Evolutionary conservation across 1,140 invertebrate genomes (phyloP).

Genomic region (Conus ventricosus): DNA sequence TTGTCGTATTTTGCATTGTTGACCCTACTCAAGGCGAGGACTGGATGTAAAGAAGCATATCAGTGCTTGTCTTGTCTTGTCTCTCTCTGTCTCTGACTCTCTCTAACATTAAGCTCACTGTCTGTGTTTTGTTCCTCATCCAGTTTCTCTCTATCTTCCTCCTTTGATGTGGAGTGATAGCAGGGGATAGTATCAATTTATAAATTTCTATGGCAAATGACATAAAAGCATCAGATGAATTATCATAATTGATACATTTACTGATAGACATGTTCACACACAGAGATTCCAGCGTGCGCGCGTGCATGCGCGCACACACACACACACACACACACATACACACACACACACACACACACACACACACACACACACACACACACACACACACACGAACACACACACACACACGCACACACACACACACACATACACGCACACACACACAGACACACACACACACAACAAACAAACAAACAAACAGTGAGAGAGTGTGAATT

Average conservation of each 20-base stretch:
- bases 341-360: neutral
- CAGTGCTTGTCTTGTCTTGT: no score
- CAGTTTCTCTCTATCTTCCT: neutral
- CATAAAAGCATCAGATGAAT: neutral
- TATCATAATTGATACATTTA: neutral
- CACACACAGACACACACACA: neutral
- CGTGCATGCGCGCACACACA: neutral
- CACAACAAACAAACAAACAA: neutral
- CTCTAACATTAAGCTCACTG: no score
- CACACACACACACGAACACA: neutral
- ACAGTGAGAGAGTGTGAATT: no score
- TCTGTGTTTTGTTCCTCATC: neutral
- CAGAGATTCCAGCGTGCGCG: neutral
- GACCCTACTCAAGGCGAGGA: neutral
- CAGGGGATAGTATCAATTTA: neutral
- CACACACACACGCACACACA: constrained; percentile 6
- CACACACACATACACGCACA: constrained; percentile 1
- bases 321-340: constrained; percentile 5
- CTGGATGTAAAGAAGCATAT: neutral
- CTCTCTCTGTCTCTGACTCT: no score
- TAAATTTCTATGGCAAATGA: neutral
- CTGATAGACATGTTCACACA: neutral
- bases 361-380: neutral
- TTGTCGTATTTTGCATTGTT: neutral
- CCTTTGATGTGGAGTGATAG: neutral